phyloP scores from a whole-genome alignment of 2,888 invertebrate species.

The Gnatocerus cornutus region DNA sequence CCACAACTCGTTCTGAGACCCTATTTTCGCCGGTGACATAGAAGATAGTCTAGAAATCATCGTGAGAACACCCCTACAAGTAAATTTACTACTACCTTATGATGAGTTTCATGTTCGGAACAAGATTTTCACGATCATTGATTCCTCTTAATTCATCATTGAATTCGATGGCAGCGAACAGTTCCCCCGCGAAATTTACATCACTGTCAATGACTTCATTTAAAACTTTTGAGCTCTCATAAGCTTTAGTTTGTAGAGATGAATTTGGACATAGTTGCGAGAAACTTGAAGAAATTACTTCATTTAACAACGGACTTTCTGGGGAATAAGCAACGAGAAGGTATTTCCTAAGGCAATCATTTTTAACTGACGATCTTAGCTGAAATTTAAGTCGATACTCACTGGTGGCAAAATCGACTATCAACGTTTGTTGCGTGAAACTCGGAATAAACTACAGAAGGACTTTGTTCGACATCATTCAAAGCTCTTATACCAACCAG shows the following conservation, averaged over 20 bases:
- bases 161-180: constrained; percentile 74
- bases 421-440: background rate
- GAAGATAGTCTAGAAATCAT: no score
- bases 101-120: constrained; percentile 70
- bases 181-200: background rate
- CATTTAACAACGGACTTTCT: constrained; percentile 2
- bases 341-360: background rate
- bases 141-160: constrained; percentile 68
- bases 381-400: no score
- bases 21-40: no score
- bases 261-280: background rate
- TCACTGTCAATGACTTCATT: constrained; percentile 8
- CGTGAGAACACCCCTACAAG: no score
- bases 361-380: background rate
- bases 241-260: background rate
- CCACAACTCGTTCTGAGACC: no score
- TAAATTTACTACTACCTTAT: no score
- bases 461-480: constrained; percentile 2
- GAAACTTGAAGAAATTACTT: background rate
- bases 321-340: constrained; percentile 11
- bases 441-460: background rate
- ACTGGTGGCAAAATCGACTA: no score
- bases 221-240: background rate
- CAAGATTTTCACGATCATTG: background rate
- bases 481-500: constrained; percentile 29